Evolutionary conservation across 2,797 vertebrate species (phyloP), one percentile per base, ranked within the genome.

Genomic region (Ptychobarbus kaznakovi): DNA sequence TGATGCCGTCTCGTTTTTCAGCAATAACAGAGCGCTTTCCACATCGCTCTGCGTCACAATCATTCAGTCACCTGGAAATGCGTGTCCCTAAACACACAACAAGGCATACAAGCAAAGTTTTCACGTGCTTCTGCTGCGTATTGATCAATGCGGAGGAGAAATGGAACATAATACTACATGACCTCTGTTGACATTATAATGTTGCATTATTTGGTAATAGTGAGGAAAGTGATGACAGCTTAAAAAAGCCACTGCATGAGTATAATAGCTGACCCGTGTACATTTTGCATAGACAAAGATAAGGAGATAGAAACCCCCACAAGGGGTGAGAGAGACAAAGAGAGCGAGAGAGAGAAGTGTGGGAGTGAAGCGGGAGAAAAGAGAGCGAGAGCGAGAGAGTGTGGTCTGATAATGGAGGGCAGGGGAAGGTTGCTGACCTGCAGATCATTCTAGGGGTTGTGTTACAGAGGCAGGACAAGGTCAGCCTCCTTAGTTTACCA

Each of bases 401-500:
- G 78, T 85, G 88, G 82, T 83, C 81, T 87, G 86, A 88, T 85
- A 88, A 89, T 88, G 87, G 88, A 90, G 89, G 88, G 86, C 88
- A 89, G 81, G 72, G 76, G 84, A 90, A 90, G 90, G 90, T 88
- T 90, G 90, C 90, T 90, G 90, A 90, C 86, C 90, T 89, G 90
- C 90, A 90, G 88, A 90, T 90, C 90, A 89, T 88, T 87, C 76
- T 82, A 69, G 81, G 88, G 87, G 53, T 90, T 86, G 87, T 86
- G 88, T 90, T 90, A 88, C 90, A 88, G 90, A 85, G 88, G 87
- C 88, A 87, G 88, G 66, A 82, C 90, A 90, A 90, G 90, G 90
- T 90, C 90, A 90, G 86, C 72, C 87, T 87, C 79, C 88, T 90
- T 86, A 88, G 87, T 89, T 90, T 90, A 89, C 89, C 88, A 86